These are phyloP conservation scores for Eupristina koningsbergeri DNA, from an alignment of 1,140 invertebrate species.

Conservation along the genomic window DNA sequence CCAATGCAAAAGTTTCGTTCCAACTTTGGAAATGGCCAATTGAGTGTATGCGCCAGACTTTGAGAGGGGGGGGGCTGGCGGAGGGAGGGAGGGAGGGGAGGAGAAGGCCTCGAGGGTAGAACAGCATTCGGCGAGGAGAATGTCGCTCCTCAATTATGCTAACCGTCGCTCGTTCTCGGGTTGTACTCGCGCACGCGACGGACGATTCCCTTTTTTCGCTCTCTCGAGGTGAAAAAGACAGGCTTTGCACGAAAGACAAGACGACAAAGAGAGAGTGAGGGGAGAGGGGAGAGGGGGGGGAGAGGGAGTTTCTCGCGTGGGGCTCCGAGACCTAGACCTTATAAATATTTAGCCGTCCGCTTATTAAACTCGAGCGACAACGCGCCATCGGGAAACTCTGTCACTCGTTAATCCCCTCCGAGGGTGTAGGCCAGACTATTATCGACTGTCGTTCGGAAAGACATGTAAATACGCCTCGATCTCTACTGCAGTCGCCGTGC, in stretches of 20 bases:
- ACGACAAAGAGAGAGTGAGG: neutral
- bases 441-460: neutral
- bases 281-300: neutral
- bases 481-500: neutral
- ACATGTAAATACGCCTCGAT: neutral
- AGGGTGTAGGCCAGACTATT: too few relatives aligned
- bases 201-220: conserved; percentile 29
- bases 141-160: conserved; percentile 47
- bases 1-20: neutral
- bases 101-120: neutral
- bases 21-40: conserved; percentile 32
- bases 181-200: conserved; percentile 23
- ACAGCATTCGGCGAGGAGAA: conserved; percentile 34
- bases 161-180: conserved; percentile 41
- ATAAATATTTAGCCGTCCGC: conserved; percentile 49
- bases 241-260: conserved; percentile 13
- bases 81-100: neutral
- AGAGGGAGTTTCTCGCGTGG: conserved; percentile 15
- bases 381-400: conserved; percentile 5
- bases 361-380: conserved; percentile 14
- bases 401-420: conserved; percentile 33
- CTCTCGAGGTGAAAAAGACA: neutral
- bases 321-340: conserved; percentile 10
- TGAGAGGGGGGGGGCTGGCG: neutral
- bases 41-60: neutral